Percentiles rank a stretch among this genome's conserved stretches.
Conservation (phyloP, 2,888 invertebrate species). For the Cylindroiulus punctatus region DNA sequence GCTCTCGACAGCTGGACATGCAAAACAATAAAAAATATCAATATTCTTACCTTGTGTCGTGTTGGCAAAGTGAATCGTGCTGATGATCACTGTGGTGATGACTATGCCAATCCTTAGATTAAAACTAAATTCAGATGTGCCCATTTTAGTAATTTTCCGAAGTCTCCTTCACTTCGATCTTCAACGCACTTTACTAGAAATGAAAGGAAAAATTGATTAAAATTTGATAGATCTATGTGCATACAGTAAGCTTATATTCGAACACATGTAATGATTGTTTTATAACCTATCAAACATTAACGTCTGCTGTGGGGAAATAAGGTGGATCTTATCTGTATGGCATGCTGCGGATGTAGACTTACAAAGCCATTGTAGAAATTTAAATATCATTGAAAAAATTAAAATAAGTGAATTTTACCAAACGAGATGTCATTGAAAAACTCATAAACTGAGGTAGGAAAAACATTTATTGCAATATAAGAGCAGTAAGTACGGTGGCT, state of each 20-base stretch:
- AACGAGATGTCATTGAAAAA: too few relatives aligned
- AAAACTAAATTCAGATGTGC: background rate
- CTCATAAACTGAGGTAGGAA: too few relatives aligned
- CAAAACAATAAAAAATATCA: background rate
- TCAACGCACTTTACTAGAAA: background rate
- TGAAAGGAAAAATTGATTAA: background rate
- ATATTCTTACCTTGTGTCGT: slow-evolving; percentile 10
- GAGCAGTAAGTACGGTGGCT: too few relatives aligned
- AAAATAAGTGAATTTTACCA: too few relatives aligned
- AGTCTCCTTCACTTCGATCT: background rate
- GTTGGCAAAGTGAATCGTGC: background rate
- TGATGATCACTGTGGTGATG: background rate
- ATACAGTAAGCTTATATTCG: background rate
- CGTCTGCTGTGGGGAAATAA: background rate
- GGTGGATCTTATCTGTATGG: background rate
- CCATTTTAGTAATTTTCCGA: background rate
- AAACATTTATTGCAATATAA: too few relatives aligned
- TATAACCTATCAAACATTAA: background rate
- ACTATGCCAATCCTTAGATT: background rate
- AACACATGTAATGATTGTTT: background rate
- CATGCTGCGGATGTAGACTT: background rate
- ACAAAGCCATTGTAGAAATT: background rate
- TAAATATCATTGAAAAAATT: too few relatives aligned
- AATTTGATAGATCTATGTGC: background rate
- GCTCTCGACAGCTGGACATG: background rate